phyloP scores from a whole-genome alignment of 30 jellyfish, hydroid and myxozoan species.

The Chironex yamaguchii region DNA sequence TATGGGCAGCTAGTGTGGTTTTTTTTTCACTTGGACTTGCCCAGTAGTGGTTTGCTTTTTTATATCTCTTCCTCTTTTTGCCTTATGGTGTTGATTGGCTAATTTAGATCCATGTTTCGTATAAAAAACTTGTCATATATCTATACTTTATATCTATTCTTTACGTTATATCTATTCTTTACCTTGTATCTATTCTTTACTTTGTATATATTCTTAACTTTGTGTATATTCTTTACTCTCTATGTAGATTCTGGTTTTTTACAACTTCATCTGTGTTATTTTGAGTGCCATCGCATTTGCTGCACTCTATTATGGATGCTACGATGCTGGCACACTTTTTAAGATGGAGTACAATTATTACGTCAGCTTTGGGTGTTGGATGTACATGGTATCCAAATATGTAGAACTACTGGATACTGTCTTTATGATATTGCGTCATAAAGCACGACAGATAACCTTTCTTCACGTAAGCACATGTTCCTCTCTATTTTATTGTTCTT shows the following conservation, averaged over 20 bases:
- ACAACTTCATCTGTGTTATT: slow-evolving; percentile 71
- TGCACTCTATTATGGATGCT: slow-evolving; percentile 53
- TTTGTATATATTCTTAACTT: no score
- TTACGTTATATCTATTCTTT: no score
- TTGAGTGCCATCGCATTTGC: slow-evolving; percentile 66
- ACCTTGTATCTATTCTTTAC: no score
- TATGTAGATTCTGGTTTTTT: slow-evolving; percentile 70
- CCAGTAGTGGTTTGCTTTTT: no score
- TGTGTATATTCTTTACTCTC: not conserved
- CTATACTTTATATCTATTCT: no score
- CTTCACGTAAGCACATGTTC: slow-evolving; percentile 93
- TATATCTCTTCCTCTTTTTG: no score
- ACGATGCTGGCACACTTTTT: slow-evolving; percentile 60
- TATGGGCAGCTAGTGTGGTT: no score
- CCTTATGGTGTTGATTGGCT: no score
- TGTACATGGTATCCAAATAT: slow-evolving; percentile 77
- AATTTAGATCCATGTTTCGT: no score
- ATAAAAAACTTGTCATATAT: no score
- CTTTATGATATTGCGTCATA: slow-evolving; percentile 88
- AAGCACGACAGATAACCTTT: slow-evolving; percentile 80
- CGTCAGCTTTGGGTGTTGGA: slow-evolving; percentile 50
- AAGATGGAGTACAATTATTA: slow-evolving; percentile 36
- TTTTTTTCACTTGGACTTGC: no score
- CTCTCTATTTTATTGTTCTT: no score
- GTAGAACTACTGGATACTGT: slow-evolving; percentile 91